Conservation (phyloP, 2,113 vertebrate species). For the Poeciliopsis retropinna region DNA sequence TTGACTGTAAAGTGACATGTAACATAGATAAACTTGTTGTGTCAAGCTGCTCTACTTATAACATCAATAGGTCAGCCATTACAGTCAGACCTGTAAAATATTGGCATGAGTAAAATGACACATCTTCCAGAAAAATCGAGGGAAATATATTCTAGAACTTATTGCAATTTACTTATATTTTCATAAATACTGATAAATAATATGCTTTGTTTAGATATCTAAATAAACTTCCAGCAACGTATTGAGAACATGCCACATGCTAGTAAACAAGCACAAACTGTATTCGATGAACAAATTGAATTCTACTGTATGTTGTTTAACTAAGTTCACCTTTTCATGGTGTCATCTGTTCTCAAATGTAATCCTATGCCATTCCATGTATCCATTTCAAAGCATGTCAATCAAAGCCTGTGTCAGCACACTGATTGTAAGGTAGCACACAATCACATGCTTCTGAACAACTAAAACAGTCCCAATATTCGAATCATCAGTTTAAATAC, state of each 20-base stretch:
- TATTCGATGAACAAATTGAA: background rate
- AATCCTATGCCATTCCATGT: slow-evolving; percentile 30
- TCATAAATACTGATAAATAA: too few relatives aligned
- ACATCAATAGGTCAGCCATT: slow-evolving; percentile 16
- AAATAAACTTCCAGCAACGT: background rate
- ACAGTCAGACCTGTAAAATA: slow-evolving; percentile 2
- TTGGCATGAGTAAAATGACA: background rate
- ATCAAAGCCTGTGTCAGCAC: slow-evolving; percentile 16
- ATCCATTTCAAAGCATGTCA: slow-evolving; percentile 37
- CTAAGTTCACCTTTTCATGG: slow-evolving; percentile 36
- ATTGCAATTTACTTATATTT: too few relatives aligned
- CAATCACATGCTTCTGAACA: too few relatives aligned
- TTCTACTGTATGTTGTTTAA: slow-evolving; percentile 29
- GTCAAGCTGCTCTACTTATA: background rate
- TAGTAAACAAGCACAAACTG: background rate
- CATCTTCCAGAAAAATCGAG: background rate
- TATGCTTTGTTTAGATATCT: background rate
- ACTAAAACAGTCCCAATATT: too few relatives aligned
- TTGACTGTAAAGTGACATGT: background rate
- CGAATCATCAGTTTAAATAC: too few relatives aligned
- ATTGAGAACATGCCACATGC: background rate
- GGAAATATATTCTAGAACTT: too few relatives aligned
- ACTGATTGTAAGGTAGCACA: too few relatives aligned
- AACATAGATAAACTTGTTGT: background rate
- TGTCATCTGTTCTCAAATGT: slow-evolving; percentile 30